Conservation (phyloP, 2,113 vertebrate genomes). For the Scomber japonicus region DNA sequence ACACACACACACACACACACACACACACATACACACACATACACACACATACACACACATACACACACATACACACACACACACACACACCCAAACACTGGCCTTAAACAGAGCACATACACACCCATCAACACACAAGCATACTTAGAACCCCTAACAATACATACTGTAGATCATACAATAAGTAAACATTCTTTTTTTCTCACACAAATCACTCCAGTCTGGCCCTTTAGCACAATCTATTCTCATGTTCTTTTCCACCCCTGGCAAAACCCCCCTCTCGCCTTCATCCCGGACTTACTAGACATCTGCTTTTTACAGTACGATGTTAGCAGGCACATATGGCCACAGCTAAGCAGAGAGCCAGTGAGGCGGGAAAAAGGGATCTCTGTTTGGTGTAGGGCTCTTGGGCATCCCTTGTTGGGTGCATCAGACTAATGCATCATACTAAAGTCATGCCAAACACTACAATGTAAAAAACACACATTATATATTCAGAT, state of each 20-base stretch:
- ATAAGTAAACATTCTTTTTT: conserved; percentile 4
- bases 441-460: conserved; percentile 66
- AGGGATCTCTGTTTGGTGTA: conserved; percentile 83
- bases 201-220: conserved; percentile 25
- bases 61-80: neutral
- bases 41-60: too few species aligned
- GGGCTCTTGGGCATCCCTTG: conserved; percentile 59
- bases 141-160: conserved; percentile 6
- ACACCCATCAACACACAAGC: conserved; percentile 15
- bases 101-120: neutral
- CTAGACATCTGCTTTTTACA: conserved; percentile 80
- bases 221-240: conserved; percentile 55
- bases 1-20: too few species aligned
- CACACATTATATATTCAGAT: conserved; percentile 66
- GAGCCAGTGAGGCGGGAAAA: conserved; percentile 78
- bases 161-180: conserved; percentile 22
- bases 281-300: conserved; percentile 72
- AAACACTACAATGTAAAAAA: conserved; percentile 72
- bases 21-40: too few species aligned
- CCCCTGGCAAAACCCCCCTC: conserved; percentile 83
- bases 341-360: conserved; percentile 84
- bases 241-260: conserved; percentile 80
- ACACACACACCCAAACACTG: neutral
- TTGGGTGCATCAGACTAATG: conserved; percentile 68
- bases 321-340: conserved; percentile 87